Evolutionary conservation across 2,888 invertebrate species (phyloP).

Genomic region (Syritta pipiens): DNA sequence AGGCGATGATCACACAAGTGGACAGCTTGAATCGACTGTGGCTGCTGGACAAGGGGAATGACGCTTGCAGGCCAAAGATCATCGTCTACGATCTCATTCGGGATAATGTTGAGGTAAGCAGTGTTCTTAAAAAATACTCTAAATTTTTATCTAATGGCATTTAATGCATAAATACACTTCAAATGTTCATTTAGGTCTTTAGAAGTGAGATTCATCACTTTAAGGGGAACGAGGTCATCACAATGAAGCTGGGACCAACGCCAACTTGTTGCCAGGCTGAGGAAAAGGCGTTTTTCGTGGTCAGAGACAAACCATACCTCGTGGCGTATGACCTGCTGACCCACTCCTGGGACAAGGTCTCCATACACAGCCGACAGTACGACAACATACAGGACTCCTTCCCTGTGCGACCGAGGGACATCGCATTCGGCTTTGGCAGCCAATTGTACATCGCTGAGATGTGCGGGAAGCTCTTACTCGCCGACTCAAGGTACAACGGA

Average conservation of each 20-base stretch:
- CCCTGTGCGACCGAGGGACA: conserved; percentile 74
- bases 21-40: conserved; percentile 75
- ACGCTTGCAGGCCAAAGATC: conserved; percentile 73
- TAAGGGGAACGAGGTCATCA: conserved; percentile 24
- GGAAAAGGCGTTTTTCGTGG: conserved; percentile 74
- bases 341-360: conserved; percentile 74
- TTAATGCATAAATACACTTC: too few species aligned
- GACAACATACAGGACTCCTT: conserved; percentile 72
- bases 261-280: conserved; percentile 73
- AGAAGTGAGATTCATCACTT: conserved; percentile 46
- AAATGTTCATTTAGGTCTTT: conserved; percentile 29
- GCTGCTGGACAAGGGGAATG: conserved; percentile 73
- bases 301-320: conserved; percentile 71
- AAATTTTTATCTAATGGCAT: too few species aligned
- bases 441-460: conserved; percentile 74
- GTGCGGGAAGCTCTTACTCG: conserved; percentile 46
- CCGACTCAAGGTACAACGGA: conserved; percentile 23
- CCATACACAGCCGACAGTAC: conserved; percentile 73
- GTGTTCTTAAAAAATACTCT: too few species aligned
- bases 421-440: conserved; percentile 73
- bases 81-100: conserved; percentile 76
- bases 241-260: conserved; percentile 69
- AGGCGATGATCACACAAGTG: conserved; percentile 76
- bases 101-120: conserved; percentile 73
- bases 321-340: conserved; percentile 75